Percentiles rank a stretch among this genome's conserved stretches.
Conservation (phyloP, 2,113 vertebrate genomes). For the Sisor rabdophorus region DNA sequence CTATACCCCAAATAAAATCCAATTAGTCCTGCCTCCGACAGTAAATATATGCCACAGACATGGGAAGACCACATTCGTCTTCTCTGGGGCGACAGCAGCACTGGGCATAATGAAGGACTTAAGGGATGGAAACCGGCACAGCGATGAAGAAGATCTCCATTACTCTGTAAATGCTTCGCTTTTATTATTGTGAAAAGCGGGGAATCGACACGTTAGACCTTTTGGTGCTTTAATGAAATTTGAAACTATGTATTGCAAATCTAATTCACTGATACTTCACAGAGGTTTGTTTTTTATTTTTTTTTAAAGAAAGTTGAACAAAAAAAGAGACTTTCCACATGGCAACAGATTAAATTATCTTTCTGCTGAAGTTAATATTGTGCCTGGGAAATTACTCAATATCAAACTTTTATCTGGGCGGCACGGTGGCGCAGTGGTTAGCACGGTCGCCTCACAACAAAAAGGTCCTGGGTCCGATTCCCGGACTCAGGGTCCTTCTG, state of each 20-base stretch:
- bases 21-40: slow-evolving; percentile 46
- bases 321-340: no score
- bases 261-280: no score
- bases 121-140: neutral
- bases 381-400: no score
- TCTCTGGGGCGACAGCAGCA: slow-evolving; percentile 41
- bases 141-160: neutral
- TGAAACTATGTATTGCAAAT: neutral
- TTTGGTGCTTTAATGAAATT: neutral
- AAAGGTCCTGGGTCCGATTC: no score
- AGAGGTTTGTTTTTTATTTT: no score
- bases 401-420: no score
- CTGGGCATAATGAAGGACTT: slow-evolving; percentile 16
- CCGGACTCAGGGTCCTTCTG: no score
- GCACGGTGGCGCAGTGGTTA: no score
- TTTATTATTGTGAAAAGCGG: neutral
- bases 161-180: neutral
- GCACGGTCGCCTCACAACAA: no score
- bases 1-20: slow-evolving; percentile 48
- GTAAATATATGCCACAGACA: slow-evolving; percentile 48
- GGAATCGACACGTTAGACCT: neutral
- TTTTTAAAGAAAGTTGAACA: no score
- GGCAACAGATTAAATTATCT: no score
- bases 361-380: no score
- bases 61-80: slow-evolving; percentile 51